Evolutionary conservation across 2,888 invertebrate species (phyloP), one percentile per base, ranked within the genome.

Genomic region (Lycia hirtaria): DNA sequence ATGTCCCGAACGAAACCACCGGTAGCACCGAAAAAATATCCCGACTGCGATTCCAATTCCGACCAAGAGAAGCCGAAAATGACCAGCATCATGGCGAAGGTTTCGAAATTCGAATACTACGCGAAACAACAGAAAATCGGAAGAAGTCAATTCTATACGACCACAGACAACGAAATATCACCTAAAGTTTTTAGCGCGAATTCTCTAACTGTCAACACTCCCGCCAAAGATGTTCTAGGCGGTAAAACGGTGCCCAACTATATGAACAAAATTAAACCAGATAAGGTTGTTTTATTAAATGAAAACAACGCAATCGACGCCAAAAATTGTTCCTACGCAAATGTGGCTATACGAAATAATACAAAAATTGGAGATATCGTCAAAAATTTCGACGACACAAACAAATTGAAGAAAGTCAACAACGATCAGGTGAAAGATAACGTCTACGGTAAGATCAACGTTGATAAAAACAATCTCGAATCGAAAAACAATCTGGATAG

Each of bases 131-230:
- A 94, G 63, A 94, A 93, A 76, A 93, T 90, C 0, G 88, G 91
- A 0, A 59, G 88, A 38, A 90, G 88, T 54, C 91, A 92, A 26
- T 92, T 92, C 28, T 92, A 85, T 68, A 91, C 87, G 33, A 75
- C 80, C 38, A 84, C 82, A 50, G 90, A 89, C 60, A 84, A 85
- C 1, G 91, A 91, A 67, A 92, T 92, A 20, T 92, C 95, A 0
- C 97, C 97, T 0, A 97, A 97, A 88, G 96, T 97, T 0, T 97
- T 97, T 69, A 95, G 95, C 17, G 93, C 96, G 0, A 96, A 96
- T 73, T 94, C 95, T 5, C 82, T 96, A 6, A 96, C 96, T 0
- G 95, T 96, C 0, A 97, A 95, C 67, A 96, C 96, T 3, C 96
- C 97, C 0, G 96, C 97, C 0, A 96, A 95, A 81, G 96, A 96